Evolutionary conservation across 2,113 vertebrate genomes (phyloP).

Genomic region (Xenopus laevis): DNA sequence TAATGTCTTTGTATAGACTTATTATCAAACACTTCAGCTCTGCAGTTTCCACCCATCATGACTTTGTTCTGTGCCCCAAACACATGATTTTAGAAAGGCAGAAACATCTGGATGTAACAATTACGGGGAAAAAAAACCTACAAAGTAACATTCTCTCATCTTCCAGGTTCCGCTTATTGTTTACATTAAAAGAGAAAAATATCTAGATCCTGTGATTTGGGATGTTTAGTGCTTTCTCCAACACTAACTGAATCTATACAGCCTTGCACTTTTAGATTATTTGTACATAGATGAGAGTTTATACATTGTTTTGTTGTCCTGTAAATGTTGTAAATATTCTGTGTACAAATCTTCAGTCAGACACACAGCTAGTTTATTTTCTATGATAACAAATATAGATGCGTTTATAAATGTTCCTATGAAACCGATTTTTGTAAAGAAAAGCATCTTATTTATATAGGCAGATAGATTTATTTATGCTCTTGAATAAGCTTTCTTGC

Average conservation of each 20-base stretch:
- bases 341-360: constrained; percentile 45
- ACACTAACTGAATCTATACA: constrained; percentile 46
- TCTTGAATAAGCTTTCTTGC: constrained; percentile 46
- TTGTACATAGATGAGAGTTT: constrained; percentile 62
- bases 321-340: constrained; percentile 54
- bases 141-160: too few relatives aligned
- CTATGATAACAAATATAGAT: constrained; percentile 62
- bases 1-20: too few relatives aligned
- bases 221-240: not conserved
- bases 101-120: too few relatives aligned
- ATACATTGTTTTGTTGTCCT: constrained; percentile 49
- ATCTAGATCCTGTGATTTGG: not conserved
- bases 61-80: too few relatives aligned
- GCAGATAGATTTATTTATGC: constrained; percentile 51
- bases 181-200: too few relatives aligned
- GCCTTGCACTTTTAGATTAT: constrained; percentile 65
- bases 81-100: too few relatives aligned
- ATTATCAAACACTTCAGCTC: too few relatives aligned
- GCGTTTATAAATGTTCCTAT: constrained; percentile 61
- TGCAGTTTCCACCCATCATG: too few relatives aligned
- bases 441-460: constrained; percentile 57
- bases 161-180: too few relatives aligned
- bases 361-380: constrained; percentile 62
- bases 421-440: constrained; percentile 60
- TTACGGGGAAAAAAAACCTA: too few relatives aligned